phyloP scores from a whole-genome alignment of 2,797 vertebrate species.

The Ciconia nigra region DNA sequence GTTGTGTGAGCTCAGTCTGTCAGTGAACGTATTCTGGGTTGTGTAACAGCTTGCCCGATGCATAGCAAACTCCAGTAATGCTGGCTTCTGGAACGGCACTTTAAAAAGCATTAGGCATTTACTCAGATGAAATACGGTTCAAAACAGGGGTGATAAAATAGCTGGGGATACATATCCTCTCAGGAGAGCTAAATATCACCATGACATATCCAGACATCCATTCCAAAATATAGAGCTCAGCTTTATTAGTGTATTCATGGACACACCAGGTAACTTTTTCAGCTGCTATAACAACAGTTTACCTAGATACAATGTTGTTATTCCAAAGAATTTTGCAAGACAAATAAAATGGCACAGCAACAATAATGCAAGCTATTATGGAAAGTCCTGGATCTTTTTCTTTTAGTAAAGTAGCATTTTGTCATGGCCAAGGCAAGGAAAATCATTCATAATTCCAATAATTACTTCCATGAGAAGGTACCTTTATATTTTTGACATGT shows the following conservation, averaged over 20 bases:
- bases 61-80: neutral
- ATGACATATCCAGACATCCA: neutral
- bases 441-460: neutral
- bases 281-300: neutral
- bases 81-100: neutral
- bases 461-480: neutral
- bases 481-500: neutral
- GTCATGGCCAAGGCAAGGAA: neutral
- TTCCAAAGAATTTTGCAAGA: neutral
- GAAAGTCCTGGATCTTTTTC: neutral
- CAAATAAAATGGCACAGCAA: neutral
- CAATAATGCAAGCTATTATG: neutral
- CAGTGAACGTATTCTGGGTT: neutral
- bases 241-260: neutral
- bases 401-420: neutral
- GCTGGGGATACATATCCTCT: neutral
- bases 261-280: neutral
- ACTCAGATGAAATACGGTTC: neutral
- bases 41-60: neutral
- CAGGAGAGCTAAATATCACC: accelerated
- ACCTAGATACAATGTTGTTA: neutral
- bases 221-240: neutral
- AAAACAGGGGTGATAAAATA: neutral
- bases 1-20: neutral
- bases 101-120: neutral